Conservation (phyloP, 2,113 vertebrate genomes). For the Cacatua alba region DNA sequence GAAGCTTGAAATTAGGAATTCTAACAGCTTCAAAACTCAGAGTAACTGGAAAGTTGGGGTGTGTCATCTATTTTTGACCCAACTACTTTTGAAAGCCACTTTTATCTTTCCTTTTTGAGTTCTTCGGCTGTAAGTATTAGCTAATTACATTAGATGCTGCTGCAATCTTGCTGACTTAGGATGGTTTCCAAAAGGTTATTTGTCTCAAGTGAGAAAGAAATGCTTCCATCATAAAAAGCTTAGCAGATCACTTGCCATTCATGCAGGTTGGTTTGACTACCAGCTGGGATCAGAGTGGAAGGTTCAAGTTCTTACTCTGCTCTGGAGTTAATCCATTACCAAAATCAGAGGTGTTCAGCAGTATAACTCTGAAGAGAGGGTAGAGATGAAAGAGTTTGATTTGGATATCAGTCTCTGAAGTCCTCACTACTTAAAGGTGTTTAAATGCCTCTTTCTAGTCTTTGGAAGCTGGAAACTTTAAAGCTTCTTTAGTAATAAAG, state of each 20-base stretch:
- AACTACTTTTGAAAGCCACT: background rate
- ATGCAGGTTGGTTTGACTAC: background rate
- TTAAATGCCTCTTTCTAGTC: background rate
- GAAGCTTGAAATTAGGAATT: background rate
- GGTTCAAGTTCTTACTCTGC: background rate
- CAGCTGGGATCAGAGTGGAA: background rate
- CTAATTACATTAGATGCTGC: background rate
- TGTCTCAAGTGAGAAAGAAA: background rate
- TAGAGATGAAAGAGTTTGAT: background rate
- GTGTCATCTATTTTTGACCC: background rate
- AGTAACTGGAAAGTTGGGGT: background rate
- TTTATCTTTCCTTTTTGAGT: fast-evolving
- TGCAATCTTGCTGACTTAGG: background rate
- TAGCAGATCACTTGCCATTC: background rate
- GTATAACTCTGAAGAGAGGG: background rate
- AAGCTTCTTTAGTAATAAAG: background rate
- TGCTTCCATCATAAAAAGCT: background rate
- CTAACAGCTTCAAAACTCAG: background rate
- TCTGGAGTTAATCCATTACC: background rate
- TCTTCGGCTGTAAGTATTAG: background rate
- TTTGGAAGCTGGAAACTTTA: background rate
- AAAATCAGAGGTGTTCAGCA: background rate
- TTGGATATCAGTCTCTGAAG: background rate
- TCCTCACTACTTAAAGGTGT: background rate
- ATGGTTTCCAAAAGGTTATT: background rate